Base-by-base conservation (phyloP, 2,888 invertebrate genomes). In the Heliconius erato region DNA sequence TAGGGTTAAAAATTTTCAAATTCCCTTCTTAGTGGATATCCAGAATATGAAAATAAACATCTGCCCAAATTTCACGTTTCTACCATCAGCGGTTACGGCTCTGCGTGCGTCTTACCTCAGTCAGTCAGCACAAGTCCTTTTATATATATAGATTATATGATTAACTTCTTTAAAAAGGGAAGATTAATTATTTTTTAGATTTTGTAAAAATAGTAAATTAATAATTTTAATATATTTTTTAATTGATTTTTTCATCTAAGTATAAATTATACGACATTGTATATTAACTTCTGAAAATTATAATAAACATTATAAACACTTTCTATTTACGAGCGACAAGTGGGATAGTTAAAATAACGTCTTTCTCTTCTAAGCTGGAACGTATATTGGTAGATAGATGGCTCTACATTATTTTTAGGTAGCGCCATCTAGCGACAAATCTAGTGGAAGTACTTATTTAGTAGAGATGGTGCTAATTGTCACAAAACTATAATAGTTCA, bases 361-460 rank as follows among this genome's bases (percentile, higher is more conserved):
- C 4, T 26, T 5, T 16, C 26, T 54, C 19, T 19, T 74, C 14
- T 6, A n/a, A 19, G n/a, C 35, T 16, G 1, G n/a, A 59, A 35
- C 54, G n/a, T 40, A 63, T 35, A 76, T 76, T 12, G 4, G 3
- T 26, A 16, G 14, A 63, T 76, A 76, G 76, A 63, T 63, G 76
- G 63, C 76, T 35, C 63, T 76, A 26, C 14, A 63, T 16, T 16
- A 16, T 14, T 40, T 35, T 3, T n/a, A 63, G 19, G n/a, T 76
- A 63, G 59, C 74, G 74, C 74, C 35, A 76, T 76, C 74, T 76
- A 59, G 7, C 16, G n/a, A 59, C 59, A 76, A 23, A 23, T 44
- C 4, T 6, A 6, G 26, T 71, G 7, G 16, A 71, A 23, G 19
- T 32, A 32, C 28, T 28, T 54, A 4, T 54, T 19, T 12, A 40